Percentiles rank a stretch among this genome's conserved stretches.
These are phyloP conservation scores for Notoglanidium macrostoma DNA, from an alignment of 2,797 vertebrate species.

Conservation along the genomic window DNA sequence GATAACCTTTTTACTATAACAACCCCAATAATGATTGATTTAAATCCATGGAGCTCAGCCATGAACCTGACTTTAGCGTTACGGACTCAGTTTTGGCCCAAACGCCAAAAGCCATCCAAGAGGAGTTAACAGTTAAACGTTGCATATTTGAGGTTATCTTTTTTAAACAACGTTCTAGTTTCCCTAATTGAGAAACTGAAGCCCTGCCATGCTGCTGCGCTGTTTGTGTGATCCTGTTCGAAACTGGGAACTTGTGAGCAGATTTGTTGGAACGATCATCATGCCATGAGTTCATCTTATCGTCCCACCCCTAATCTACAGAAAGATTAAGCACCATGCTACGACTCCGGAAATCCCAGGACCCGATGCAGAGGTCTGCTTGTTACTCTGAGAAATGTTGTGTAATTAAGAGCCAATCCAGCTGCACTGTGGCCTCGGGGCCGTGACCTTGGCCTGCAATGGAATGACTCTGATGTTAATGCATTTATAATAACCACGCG, in stretches of 20 bases:
- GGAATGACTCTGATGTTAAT: constrained; percentile 46
- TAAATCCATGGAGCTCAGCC: not conserved
- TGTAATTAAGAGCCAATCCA: constrained; percentile 43
- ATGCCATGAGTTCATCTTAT: not conserved
- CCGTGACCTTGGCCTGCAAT: constrained; percentile 33
- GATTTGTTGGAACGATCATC: not conserved
- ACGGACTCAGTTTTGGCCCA: not conserved
- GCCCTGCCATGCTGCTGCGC: not conserved
- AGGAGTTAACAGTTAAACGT: not conserved
- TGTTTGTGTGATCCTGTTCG: not conserved
- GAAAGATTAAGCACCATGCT: constrained; percentile 3
- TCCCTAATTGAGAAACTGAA: too few species aligned
- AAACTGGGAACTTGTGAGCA: not conserved
- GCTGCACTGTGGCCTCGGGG: constrained; percentile 40
- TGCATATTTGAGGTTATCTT: too few species aligned
- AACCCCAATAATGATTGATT: too few species aligned
- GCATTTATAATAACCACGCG: constrained; percentile 44
- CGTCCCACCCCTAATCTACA: not conserved
- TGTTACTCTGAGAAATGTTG: constrained; percentile 27
- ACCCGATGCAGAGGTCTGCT: constrained; percentile 22
- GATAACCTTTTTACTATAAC: not conserved
- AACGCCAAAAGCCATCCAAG: not conserved
- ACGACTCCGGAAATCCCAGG: constrained; percentile 25
- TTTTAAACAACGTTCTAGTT: not conserved
- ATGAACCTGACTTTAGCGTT: not conserved